phyloP scores from a whole-genome alignment of 37 sponge, comb jelly and placozoan genomes.

The Theonella swinhoei region DNA sequence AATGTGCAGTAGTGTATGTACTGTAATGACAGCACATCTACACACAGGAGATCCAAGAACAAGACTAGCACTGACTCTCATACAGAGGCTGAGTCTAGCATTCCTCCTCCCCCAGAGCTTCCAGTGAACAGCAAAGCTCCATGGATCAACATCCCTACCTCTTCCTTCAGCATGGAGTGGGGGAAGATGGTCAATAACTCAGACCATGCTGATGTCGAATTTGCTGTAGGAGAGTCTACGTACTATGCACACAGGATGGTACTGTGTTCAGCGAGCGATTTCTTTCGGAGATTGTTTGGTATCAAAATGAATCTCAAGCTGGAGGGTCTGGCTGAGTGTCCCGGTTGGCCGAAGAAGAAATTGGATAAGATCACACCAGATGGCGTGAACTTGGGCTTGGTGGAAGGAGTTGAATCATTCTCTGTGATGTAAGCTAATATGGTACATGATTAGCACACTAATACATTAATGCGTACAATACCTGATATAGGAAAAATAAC shows the following conservation, averaged over 20 bases:
- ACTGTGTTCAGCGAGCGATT: slow-evolving; percentile 68
- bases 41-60: background rate
- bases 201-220: slow-evolving; percentile 59
- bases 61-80: background rate
- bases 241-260: slow-evolving; percentile 56
- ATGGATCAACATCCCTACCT: slow-evolving; percentile 78
- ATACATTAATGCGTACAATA: background rate
- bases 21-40: background rate
- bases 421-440: slow-evolving; percentile 30
- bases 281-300: slow-evolving; percentile 71
- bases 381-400: slow-evolving; percentile 40
- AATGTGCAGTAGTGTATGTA: background rate
- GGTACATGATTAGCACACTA: slow-evolving; percentile 12
- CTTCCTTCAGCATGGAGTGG: slow-evolving; percentile 59
- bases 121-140: slow-evolving; percentile 76
- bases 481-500: background rate
- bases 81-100: slow-evolving; percentile 12
- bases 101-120: slow-evolving; percentile 83
- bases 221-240: slow-evolving; percentile 20
- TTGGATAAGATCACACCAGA: slow-evolving; percentile 26
- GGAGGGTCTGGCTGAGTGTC: slow-evolving; percentile 29
- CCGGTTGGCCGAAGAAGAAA: slow-evolving; percentile 43
- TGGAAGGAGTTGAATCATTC: slow-evolving; percentile 57
- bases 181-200: slow-evolving; percentile 28
- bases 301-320: slow-evolving; percentile 2